Evolutionary conservation across 1,140 invertebrate genomes (phyloP).

Genomic region (Bombus huntii): DNA sequence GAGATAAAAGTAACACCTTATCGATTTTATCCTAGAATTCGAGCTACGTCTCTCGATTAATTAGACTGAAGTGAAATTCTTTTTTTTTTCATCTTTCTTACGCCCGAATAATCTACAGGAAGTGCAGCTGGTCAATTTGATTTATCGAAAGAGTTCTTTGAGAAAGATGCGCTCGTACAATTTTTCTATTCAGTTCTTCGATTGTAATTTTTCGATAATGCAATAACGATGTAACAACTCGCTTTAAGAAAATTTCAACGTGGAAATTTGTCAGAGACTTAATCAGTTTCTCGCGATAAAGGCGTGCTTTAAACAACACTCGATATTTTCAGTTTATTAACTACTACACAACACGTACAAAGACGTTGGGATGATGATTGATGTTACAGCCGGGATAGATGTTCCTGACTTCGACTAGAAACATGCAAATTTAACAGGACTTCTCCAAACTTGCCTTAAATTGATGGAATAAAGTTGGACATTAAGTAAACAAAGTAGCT

Average conservation of each 20-base stretch:
- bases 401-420: slow-evolving; percentile 17
- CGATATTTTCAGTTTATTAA: slow-evolving; percentile 48
- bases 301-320: neutral
- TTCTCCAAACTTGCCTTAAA: slow-evolving; percentile 44
- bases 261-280: neutral
- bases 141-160: too few species aligned
- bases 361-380: slow-evolving; percentile 30
- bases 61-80: neutral
- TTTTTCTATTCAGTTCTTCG: too few species aligned
- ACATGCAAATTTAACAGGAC: slow-evolving; percentile 54
- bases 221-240: neutral
- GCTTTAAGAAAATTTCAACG: neutral
- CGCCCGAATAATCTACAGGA: too few species aligned
- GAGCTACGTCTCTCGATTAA: neutral
- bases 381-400: slow-evolving; percentile 31
- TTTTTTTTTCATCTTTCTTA: too few species aligned
- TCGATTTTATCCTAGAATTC: slow-evolving; percentile 7
- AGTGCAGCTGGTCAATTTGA: too few species aligned
- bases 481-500: slow-evolving; percentile 53
- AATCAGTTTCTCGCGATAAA: neutral
- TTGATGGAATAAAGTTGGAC: slow-evolving; percentile 57
- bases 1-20: slow-evolving; percentile 27
- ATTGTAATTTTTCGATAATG: too few species aligned
- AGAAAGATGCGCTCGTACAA: too few species aligned
- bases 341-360: neutral